These are phyloP conservation scores for Calidris pugnax DNA, from an alignment of 2,113 vertebrate genomes.

Conservation along the genomic window DNA sequence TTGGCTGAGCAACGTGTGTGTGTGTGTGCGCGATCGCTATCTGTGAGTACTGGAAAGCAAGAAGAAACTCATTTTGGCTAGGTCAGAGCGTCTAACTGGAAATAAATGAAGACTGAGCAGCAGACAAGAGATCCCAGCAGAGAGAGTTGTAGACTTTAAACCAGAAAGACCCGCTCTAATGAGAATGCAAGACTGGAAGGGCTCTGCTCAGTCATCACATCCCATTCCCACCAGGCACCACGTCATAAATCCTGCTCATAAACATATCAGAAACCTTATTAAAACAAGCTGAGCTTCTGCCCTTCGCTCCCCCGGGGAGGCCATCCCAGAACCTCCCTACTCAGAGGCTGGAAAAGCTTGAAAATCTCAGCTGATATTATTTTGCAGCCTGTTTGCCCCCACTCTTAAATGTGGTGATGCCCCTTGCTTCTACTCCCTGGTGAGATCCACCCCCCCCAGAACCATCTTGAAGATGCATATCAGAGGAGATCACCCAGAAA, in stretches of 20 bases:
- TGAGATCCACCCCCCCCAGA: not conserved
- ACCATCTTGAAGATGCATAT: not conserved
- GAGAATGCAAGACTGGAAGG: constrained; percentile 30
- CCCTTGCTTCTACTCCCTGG: not conserved
- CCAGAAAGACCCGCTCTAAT: constrained; percentile 10
- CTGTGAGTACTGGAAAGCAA: not conserved
- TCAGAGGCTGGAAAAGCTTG: not conserved
- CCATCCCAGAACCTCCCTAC: not conserved
- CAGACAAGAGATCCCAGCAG: constrained; percentile 20
- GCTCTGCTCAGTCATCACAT: constrained; percentile 45
- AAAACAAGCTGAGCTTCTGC: constrained; percentile 61
- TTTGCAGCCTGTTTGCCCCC: not conserved
- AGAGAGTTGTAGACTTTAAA: constrained; percentile 23
- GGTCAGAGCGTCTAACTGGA: constrained; percentile 13
- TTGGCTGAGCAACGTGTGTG: not conserved
- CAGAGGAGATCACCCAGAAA: not conserved
- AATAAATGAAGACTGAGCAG: not conserved
- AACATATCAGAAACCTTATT: constrained; percentile 56
- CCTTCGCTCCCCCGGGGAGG: not conserved
- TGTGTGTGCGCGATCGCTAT: not conserved
- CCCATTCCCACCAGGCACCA: constrained; percentile 54
- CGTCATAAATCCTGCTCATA: constrained; percentile 57
- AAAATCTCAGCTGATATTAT: not conserved
- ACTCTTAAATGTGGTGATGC: not conserved
- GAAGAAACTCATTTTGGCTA: not conserved